These are phyloP conservation scores for Hypomecis punctinalis DNA, from an alignment of 2,888 invertebrate genomes.

Conservation along the genomic window DNA sequence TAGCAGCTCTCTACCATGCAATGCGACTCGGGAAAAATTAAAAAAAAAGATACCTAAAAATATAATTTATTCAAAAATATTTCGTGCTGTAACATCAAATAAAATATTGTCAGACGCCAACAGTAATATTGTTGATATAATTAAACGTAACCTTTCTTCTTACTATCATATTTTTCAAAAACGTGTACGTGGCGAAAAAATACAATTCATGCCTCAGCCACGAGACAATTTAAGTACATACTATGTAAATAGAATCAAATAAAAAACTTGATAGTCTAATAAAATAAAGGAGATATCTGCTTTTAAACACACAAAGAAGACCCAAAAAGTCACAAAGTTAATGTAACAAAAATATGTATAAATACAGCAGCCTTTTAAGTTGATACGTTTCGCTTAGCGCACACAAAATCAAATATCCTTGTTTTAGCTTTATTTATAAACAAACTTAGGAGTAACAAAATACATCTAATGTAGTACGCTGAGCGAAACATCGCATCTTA, in stretches of 20 bases:
- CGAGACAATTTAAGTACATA: too few relatives aligned
- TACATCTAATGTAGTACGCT: too few relatives aligned
- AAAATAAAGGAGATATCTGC: too few relatives aligned
- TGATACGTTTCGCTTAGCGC: neutral
- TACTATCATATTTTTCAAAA: neutral
- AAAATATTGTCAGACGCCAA: conserved; percentile 39
- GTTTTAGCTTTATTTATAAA: too few relatives aligned
- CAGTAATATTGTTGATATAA: neutral
- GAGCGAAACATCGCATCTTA: neutral
- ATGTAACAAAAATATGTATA: neutral
- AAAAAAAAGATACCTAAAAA: conserved; percentile 62
- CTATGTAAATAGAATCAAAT: too few relatives aligned
- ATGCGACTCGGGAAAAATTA: conserved; percentile 51
- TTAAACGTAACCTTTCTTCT: neutral
- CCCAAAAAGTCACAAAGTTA: neutral
- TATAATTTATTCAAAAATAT: conserved; percentile 48
- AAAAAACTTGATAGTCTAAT: too few relatives aligned
- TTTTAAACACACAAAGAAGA: too few relatives aligned
- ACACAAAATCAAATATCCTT: too few relatives aligned
- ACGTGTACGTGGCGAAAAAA: neutral
- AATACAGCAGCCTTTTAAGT: neutral
- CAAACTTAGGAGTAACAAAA: too few relatives aligned
- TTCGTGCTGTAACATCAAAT: conserved; percentile 45
- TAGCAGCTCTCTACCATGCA: conserved; percentile 51
- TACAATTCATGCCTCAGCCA: neutral